Conservation (phyloP, 2,888 invertebrate genomes). For the Dastarcus helophoroides region DNA sequence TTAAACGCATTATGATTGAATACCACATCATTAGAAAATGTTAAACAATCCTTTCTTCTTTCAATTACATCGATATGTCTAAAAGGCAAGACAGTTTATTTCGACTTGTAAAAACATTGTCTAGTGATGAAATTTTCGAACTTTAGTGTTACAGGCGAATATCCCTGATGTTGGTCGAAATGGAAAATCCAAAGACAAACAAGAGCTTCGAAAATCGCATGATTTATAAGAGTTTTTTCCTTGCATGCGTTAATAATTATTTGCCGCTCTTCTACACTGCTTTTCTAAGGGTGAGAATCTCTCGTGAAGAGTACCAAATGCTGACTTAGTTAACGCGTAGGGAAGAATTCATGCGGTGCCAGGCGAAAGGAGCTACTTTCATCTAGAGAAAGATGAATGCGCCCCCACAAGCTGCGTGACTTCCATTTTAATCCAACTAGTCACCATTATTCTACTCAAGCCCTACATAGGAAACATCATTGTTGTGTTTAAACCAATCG, state of each 20-base stretch:
- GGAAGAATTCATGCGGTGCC: conserved; percentile 2
- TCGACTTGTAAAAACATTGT: too few species aligned
- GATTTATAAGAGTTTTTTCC: conserved; percentile 9
- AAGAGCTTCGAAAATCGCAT: conserved; percentile 7
- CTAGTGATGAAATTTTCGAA: too few species aligned
- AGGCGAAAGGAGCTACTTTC: background rate
- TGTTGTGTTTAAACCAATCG: too few species aligned
- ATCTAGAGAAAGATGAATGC: conserved; percentile 7
- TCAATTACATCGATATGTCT: too few species aligned
- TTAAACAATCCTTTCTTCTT: too few species aligned
- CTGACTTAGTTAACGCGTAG: conserved; percentile 1
- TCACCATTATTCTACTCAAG: conserved; percentile 5
- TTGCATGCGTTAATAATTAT: conserved; percentile 10
- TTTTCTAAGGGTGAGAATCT: conserved; percentile 10
- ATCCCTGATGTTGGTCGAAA: conserved; percentile 7
- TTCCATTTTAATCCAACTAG: conserved; percentile 5
- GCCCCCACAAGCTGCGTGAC: conserved; percentile 8
- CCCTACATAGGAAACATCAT: too few species aligned
- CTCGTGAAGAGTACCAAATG: background rate
- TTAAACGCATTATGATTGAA: too few species aligned
- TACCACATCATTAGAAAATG: too few species aligned
- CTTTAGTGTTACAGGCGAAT: too few species aligned
- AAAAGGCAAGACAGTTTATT: too few species aligned
- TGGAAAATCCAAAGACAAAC: conserved; percentile 11
- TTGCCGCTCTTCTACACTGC: conserved; percentile 11